Evolutionary conservation across 2,113 vertebrate genomes (phyloP).

Genomic region (Silurus glanis): DNA sequence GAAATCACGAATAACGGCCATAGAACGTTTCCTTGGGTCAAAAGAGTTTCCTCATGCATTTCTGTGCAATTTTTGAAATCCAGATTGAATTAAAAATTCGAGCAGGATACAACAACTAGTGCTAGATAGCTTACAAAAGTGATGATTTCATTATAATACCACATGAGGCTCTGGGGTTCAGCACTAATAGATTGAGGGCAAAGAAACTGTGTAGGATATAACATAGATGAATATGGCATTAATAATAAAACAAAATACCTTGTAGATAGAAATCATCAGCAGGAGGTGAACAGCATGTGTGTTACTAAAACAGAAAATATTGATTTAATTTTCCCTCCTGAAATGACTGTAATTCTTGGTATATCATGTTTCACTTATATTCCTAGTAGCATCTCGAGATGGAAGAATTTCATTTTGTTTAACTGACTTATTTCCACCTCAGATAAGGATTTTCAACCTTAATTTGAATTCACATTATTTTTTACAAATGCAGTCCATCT

Average conservation of each 20-base stretch:
- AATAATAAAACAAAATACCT: constrained; percentile 11
- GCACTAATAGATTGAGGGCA: not conserved
- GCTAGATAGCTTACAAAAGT: not conserved
- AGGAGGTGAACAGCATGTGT: not conserved
- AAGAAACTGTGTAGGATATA: not conserved
- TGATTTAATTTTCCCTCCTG: constrained; percentile 1
- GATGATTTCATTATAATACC: constrained; percentile 1
- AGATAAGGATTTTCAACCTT: not conserved
- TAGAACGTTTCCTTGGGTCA: not conserved
- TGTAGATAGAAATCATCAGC: not conserved
- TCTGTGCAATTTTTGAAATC: not conserved
- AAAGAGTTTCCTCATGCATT: not conserved
- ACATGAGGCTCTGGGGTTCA: not conserved
- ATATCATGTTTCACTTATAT: constrained; percentile 11
- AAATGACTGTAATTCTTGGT: constrained; percentile 26
- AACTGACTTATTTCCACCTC: not conserved
- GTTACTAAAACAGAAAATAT: constrained; percentile 24
- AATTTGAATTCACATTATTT: not conserved
- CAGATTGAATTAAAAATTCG: not conserved
- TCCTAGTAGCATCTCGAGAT: not conserved
- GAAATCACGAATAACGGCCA: not conserved
- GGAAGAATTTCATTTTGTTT: not conserved
- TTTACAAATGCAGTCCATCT: not conserved
- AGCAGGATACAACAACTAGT: not conserved
- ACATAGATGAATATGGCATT: not conserved